Evolutionary conservation across 35 echinoderm and acorn worm genomes (phyloP).

Genomic region (Ptychodera flava): DNA sequence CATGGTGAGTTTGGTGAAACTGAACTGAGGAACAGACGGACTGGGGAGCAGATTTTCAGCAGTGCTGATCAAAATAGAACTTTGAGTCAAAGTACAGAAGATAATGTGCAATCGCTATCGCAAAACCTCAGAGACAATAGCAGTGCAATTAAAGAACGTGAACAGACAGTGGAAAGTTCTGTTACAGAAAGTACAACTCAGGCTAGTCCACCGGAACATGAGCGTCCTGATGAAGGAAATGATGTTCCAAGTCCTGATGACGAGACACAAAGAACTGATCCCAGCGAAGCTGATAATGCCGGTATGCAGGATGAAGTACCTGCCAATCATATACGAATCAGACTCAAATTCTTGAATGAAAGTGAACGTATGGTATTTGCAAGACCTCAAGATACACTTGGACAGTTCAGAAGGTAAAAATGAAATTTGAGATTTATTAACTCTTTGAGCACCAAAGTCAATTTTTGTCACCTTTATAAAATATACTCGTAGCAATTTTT

Average conservation of each 20-base stretch:
- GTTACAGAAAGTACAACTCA: too few species aligned
- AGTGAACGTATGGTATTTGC: constrained; percentile 63
- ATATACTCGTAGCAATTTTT: too few species aligned
- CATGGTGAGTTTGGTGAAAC: not conserved
- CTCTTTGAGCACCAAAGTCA: too few species aligned
- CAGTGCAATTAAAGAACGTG: not conserved
- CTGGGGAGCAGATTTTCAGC: constrained; percentile 9
- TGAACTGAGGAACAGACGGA: constrained; percentile 15
- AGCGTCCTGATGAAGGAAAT: not conserved
- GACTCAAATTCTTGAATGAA: constrained; percentile 90
- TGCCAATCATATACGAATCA: too few species aligned
- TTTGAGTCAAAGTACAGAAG: not conserved
- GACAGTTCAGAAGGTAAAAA: constrained; percentile 87
- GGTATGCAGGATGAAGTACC: too few species aligned
- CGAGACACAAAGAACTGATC: not conserved
- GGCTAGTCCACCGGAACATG: too few species aligned
- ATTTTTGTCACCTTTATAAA: too few species aligned
- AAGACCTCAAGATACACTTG: constrained; percentile 56
- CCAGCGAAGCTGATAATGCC: not conserved
- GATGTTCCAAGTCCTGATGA: not conserved
- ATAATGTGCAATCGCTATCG: not conserved
- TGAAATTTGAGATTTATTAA: not conserved
- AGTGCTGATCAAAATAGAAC: not conserved
- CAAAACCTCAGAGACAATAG: not conserved
- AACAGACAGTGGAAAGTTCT: too few species aligned